Evolutionary conservation across 2,113 vertebrate species (phyloP).

Genomic region (Dipodomys ordii): DNA sequence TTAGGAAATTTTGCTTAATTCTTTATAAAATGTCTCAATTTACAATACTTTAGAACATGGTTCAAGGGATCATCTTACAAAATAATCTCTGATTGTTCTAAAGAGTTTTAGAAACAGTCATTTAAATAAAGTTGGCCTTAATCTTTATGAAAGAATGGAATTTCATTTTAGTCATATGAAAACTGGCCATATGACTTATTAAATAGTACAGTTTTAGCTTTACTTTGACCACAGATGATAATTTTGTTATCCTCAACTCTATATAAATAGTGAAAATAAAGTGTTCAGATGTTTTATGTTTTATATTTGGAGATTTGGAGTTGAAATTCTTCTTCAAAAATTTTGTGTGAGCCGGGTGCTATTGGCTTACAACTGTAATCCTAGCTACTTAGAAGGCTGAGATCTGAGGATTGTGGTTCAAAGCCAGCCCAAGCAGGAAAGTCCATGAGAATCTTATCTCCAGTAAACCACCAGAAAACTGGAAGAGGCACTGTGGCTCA

Average conservation of each 20-base stretch:
- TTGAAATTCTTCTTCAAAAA: no score
- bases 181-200: slow-evolving; percentile 23
- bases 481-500: no score
- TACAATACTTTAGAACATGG: background rate
- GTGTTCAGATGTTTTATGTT: slow-evolving; percentile 30
- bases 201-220: background rate
- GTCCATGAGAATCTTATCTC: no score
- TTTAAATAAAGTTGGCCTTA: slow-evolving; percentile 47
- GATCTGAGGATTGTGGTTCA: no score
- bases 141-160: slow-evolving; percentile 15
- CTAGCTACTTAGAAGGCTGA: no score
- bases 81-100: background rate
- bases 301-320: background rate
- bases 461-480: no score
- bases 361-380: no score
- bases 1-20: slow-evolving; percentile 36
- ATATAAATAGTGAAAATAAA: background rate
- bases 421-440: no score
- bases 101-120: slow-evolving; percentile 8
- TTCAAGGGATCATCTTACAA: background rate
- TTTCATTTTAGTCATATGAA: slow-evolving; percentile 25
- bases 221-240: slow-evolving; percentile 7
- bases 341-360: no score
- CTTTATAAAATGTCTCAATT: background rate
- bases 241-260: background rate